Evolutionary conservation across 2,113 vertebrate genomes (phyloP).

Genomic region (Todiramphus chloris): DNA sequence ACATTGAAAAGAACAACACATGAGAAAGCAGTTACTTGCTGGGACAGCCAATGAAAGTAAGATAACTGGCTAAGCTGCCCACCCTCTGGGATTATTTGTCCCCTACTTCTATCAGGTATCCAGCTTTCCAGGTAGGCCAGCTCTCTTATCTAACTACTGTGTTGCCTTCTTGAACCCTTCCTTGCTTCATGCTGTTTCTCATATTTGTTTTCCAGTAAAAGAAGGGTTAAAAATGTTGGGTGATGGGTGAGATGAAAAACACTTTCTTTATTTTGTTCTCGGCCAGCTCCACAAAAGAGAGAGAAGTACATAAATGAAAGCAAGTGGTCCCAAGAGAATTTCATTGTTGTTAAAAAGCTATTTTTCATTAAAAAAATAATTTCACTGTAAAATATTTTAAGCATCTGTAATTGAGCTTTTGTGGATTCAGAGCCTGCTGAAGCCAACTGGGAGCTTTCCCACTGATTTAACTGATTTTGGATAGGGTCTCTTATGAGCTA

Average conservation of each 20-base stretch:
- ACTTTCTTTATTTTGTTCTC: not conserved
- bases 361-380: not conserved
- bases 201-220: not conserved
- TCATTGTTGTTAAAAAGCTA: not conserved
- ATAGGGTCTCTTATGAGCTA: conserved; percentile 1
- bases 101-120: not conserved
- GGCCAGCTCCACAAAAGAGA: not conserved
- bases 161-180: not conserved
- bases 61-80: not conserved
- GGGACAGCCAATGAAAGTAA: not conserved
- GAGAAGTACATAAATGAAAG: not conserved
- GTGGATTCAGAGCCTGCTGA: conserved; percentile 19
- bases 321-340: not conserved
- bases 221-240: not conserved
- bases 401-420: conserved; percentile 1
- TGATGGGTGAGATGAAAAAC: not conserved
- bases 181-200: not conserved
- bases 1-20: not conserved
- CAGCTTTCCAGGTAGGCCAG: not conserved
- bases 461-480: conserved; percentile 41
- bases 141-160: not conserved
- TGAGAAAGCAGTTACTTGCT: not conserved
- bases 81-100: not conserved
- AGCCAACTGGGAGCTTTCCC: conserved; percentile 47
- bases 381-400: not conserved